These are phyloP conservation scores for Paguma larvata DNA, from an alignment of 2,797 vertebrate genomes.

Conservation along the genomic window DNA sequence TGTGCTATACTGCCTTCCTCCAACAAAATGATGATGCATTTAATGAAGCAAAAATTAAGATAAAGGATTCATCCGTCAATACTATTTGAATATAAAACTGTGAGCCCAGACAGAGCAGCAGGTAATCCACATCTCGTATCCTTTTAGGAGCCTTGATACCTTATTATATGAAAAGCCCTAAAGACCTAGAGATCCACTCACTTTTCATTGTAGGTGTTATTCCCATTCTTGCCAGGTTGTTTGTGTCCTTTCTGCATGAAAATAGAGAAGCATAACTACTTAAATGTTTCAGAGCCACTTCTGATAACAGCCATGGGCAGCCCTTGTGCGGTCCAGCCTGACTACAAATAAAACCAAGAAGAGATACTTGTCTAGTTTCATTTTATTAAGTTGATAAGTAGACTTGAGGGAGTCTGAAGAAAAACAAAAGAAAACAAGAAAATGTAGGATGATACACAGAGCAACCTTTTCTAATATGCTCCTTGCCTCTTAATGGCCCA, in stretches of 20 bases:
- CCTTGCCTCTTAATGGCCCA: neutral
- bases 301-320: slow-evolving; percentile 91
- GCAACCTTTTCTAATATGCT: neutral
- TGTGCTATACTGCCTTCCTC: neutral
- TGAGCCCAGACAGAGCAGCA: neutral
- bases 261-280: slow-evolving; percentile 85
- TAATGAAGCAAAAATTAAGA: slow-evolving; percentile 42
- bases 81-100: slow-evolving; percentile 10
- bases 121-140: neutral
- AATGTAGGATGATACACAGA: slow-evolving; percentile 8
- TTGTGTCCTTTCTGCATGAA: slow-evolving; percentile 48
- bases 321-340: slow-evolving; percentile 94
- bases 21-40: slow-evolving; percentile 6
- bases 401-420: slow-evolving; percentile 93
- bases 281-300: slow-evolving; percentile 95
- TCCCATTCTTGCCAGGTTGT: neutral
- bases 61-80: neutral
- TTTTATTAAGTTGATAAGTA: slow-evolving; percentile 96
- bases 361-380: slow-evolving; percentile 96
- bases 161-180: slow-evolving; percentile 54
- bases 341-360: slow-evolving; percentile 96
- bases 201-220: slow-evolving; percentile 12
- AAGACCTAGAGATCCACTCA: neutral
- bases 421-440: neutral
- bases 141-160: neutral